Percentiles rank a stretch among this genome's conserved stretches.
Conservation (phyloP, 2,888 invertebrate genomes). For the Tyria jacobaeae region DNA sequence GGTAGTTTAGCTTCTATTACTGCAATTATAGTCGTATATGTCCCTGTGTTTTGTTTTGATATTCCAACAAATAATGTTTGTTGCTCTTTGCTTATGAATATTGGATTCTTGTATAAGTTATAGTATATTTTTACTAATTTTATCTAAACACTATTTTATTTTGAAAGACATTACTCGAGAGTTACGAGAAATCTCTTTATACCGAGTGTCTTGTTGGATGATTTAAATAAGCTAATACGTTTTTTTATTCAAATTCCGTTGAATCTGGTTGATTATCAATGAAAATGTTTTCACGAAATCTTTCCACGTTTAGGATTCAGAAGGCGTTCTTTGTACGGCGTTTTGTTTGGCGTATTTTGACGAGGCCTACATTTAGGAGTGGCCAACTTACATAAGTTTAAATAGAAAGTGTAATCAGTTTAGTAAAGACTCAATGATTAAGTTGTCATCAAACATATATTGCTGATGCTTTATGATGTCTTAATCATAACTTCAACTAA, state of each 20-base stretch:
- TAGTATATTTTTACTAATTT: background rate
- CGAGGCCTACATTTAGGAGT: no score
- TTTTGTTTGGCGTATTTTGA: no score
- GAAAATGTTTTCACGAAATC: no score
- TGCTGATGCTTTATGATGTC: background rate
- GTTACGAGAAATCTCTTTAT: no score
- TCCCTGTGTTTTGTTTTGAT: slow-evolving; percentile 43
- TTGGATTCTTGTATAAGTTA: background rate
- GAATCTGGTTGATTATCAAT: no score
- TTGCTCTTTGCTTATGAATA: background rate
- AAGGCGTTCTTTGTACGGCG: no score
- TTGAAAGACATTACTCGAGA: no score
- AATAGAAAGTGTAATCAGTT: no score
- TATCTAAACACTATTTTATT: background rate
- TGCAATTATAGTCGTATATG: slow-evolving; percentile 53
- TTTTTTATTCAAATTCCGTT: background rate
- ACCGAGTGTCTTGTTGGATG: background rate
- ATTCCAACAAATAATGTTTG: slow-evolving; percentile 11
- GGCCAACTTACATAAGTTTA: no score
- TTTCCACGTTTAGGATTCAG: no score
- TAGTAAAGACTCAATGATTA: no score
- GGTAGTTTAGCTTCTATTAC: slow-evolving; percentile 58
- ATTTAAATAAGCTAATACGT: background rate
- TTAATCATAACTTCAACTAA: background rate
- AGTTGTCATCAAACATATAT: no score